Base-by-base conservation (phyloP, 92 coral and sea anemone species). In the Heteractis magnifica region DNA sequence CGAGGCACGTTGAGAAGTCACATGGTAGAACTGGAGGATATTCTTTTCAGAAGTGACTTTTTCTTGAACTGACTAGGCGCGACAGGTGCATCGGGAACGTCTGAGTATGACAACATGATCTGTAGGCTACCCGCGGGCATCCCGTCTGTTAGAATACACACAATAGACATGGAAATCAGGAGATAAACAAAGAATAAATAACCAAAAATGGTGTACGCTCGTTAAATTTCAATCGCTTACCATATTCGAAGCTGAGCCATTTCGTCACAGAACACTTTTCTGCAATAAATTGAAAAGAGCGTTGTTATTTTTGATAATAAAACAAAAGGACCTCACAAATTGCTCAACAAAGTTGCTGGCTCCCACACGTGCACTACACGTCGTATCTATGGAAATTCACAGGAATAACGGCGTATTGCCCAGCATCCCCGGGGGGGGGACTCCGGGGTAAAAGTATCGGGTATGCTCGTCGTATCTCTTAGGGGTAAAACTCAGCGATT, bases 51-150 rank as follows among this genome's bases (percentile, higher is more conserved):
- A 20, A 93, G 52, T 18, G 94, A 87, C 75, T 89, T 87, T 77
- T 80, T 94, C 85, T 85, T 90, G 70, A 62, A 62, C 20, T 62
- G 18, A 64, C 84, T 85, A 7, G 93, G 88, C 10, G 92, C 95
- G 64, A 92, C 49, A 15, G 98, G 93, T 2, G 95, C 95, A 65
- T 94, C 95, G 2, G 95, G 95, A 41, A 95, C 90, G 82, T 92
- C 95, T 16, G 98, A 90, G 81, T 90, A 94, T 6, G 94, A 89
- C 73, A 94, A 82, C 98, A 94, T 94, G 10, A 94, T 87, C 64
- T 94, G 96, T 71, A 94, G 79, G 14, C 95, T 89, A 41, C 95
- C 98, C 64, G 83, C 95, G 3, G 95, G 92, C 90, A 91, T 90
- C 3, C 95, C 95, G 86, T 94, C 98, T 94, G 65, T n/a, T 62